Evolutionary conservation across 2,888 invertebrate species (phyloP).

Genomic region (Neoitamus cyanurus): DNA sequence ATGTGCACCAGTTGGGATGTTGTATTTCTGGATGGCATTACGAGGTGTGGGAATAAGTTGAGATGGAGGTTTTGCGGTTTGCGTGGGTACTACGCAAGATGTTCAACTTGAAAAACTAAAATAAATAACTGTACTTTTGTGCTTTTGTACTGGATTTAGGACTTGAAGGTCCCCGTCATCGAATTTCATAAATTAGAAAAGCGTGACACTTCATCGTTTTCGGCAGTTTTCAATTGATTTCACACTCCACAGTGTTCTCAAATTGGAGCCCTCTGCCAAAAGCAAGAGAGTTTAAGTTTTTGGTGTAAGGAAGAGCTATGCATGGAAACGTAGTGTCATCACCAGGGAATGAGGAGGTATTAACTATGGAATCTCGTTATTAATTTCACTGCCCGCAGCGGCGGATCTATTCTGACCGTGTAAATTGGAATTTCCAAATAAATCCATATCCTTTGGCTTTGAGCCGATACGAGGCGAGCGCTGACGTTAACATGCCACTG

Average conservation of each 20-base stretch:
- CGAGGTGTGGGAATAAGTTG: too few species aligned
- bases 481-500: background rate
- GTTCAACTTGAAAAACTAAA: too few species aligned
- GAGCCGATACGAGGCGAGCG: background rate
- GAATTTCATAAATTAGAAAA: too few species aligned
- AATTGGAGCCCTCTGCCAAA: background rate
- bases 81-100: too few species aligned
- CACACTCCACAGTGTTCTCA: background rate
- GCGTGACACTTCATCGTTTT: too few species aligned
- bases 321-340: background rate
- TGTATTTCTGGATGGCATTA: too few species aligned
- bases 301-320: background rate
- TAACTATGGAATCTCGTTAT: background rate
- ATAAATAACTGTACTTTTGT: too few species aligned
- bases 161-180: too few species aligned
- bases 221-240: background rate
- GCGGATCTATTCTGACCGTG: background rate
- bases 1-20: background rate
- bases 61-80: too few species aligned
- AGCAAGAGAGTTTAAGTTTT: background rate
- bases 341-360: background rate
- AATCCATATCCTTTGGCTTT: background rate
- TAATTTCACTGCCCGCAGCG: constrained; percentile 9
- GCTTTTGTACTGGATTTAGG: too few species aligned
- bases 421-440: constrained; percentile 1